Percentiles rank a stretch among this genome's conserved stretches.
Evolutionary conservation across 2,113 vertebrate genomes (phyloP).

Genomic region (Labrus mixtus): DNA sequence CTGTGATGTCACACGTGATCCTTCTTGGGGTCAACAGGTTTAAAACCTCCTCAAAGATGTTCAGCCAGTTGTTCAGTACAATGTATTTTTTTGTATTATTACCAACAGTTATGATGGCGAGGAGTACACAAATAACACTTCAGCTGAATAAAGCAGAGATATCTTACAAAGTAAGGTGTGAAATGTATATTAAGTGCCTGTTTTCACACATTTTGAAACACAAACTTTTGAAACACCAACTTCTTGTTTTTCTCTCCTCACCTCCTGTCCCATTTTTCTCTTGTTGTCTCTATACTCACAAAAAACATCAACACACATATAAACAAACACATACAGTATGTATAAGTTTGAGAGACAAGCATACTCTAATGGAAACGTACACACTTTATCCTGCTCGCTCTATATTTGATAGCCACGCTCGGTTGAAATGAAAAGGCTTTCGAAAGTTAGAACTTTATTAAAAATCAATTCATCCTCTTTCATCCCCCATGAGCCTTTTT

Average conservation of each 20-base stretch:
- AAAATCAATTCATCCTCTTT: constrained; percentile 58
- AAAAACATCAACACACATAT: background rate
- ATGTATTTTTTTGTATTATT: background rate
- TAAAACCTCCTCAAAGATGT: too few relatives aligned
- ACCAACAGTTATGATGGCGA: background rate
- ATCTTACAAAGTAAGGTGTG: background rate
- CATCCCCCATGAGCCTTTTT: constrained; percentile 38
- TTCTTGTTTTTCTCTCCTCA: background rate
- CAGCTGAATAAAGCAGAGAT: background rate
- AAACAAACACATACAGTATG: background rate
- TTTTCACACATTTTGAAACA: background rate
- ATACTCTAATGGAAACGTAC: background rate
- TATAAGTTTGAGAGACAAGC: background rate
- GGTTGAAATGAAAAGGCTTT: constrained; percentile 61
- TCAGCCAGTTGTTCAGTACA: too few relatives aligned
- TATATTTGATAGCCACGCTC: constrained; percentile 51
- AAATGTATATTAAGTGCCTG: constrained; percentile 9
- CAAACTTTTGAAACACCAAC: background rate
- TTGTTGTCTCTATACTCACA: constrained; percentile 6
- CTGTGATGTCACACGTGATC: too few relatives aligned
- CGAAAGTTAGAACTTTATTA: constrained; percentile 55
- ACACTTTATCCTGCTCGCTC: constrained; percentile 26
- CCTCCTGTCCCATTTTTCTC: background rate
- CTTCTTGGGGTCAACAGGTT: too few relatives aligned
- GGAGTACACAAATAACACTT: background rate